Evolutionary conservation across 2,113 vertebrate species (phyloP), one percentile per base, ranked within the genome.

Genomic region (Cyprinus carpio): DNA sequence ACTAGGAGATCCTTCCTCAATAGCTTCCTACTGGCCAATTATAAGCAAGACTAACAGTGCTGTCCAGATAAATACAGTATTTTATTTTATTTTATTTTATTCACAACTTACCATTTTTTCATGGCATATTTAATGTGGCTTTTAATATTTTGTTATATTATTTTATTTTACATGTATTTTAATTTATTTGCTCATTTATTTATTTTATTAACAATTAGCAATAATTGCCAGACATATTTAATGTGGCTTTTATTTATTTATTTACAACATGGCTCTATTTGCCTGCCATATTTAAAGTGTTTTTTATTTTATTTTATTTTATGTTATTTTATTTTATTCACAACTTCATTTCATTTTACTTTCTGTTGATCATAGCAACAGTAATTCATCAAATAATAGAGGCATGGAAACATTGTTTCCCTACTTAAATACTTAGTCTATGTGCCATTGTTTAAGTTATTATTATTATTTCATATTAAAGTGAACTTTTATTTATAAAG

Each of bases 1-100:
- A 84, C 58, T 75, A 16, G 11, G 65, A 81, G 54, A 75, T 75
- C 43, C 25, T 81, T 67, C 58, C 43, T 23, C 15, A 37, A n/a
- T 58, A 16, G 58, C 29, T 69, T 86, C 20, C 31, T 43, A 27
- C 43, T 78, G 81, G 75, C 13, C 13, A 56, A 13, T 43, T 71
- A 16, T 20, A 16, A 75, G 27, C 4, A 11, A 34, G 34, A 51
- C 87, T 58, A 78, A 7, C 4, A 18, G 4, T 78, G 54, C 51
- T 11, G 13, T 77, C 27, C 23, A 46, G 23, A 8, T 29, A 16
- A 27, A n/a, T 18, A 27, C 23, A 75, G n/a, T 49, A 49, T 49
- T 72, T 72, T 72, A n/a, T 25, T 3, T 49, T 49, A 49, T 49
- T 49, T 46, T 46, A 46, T 46, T 46, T 25, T 62, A n/a, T 62